phyloP scores from a whole-genome alignment of 2,888 invertebrate genomes.

The Stegana nigrithorax region DNA sequence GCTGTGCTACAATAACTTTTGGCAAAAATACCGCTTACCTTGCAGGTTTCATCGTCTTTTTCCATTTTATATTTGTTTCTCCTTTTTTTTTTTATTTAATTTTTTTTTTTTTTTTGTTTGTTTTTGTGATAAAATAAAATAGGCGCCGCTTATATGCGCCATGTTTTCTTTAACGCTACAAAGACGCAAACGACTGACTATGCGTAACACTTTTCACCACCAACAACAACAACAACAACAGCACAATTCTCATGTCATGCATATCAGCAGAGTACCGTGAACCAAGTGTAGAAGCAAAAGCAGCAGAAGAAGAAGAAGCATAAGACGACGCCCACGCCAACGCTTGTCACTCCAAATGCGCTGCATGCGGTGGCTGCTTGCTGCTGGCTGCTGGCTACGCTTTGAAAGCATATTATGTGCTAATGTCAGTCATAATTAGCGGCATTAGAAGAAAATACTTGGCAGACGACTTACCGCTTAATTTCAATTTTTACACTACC shows the following conservation, averaged over 20 bases:
- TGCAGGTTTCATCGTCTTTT: no score
- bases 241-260: no score
- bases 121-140: neutral
- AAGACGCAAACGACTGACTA: no score
- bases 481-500: constrained; percentile 42
- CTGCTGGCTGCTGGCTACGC: neutral
- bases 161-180: no score
- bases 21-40: neutral
- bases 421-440: constrained; percentile 55
- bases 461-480: constrained; percentile 38
- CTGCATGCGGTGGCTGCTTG: no score
- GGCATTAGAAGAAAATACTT: constrained; percentile 45
- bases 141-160: neutral
- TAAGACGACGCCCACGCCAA: neutral
- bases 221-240: no score
- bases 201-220: no score
- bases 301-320: no score
- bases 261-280: no score
- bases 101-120: neutral
- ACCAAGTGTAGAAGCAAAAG: no score
- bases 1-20: neutral
- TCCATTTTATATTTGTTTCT: no score
- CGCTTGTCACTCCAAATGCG: constrained; percentile 5
- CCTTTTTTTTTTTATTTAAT: neutral
- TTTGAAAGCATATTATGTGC: neutral